Conservation (phyloP, 1,140 invertebrate species). For the Sycophaga agraensis region DNA sequence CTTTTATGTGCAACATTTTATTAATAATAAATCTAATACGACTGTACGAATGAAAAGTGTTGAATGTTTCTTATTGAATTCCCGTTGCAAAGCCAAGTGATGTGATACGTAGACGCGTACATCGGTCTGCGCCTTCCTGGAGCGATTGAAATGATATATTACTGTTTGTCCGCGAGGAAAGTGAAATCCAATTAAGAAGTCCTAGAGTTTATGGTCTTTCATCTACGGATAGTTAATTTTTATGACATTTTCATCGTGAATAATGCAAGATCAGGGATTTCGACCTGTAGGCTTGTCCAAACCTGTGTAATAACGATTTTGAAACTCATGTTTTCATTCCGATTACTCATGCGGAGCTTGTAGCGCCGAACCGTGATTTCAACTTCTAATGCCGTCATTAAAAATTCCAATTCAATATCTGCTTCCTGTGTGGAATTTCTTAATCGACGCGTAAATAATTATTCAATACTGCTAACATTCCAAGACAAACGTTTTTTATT, state of each 20-base stretch:
- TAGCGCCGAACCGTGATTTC: conserved; percentile 10
- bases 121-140: too few species aligned
- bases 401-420: conserved; percentile 6
- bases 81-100: too few species aligned
- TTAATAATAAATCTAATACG: too few species aligned
- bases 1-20: too few species aligned
- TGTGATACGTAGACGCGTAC: too few species aligned
- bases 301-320: conserved; percentile 12
- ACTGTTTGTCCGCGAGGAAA: background rate
- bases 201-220: background rate
- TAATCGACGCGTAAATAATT: conserved; percentile 1
- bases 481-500: too few species aligned
- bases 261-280: background rate
- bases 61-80: too few species aligned
- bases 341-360: conserved; percentile 20
- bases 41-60: too few species aligned
- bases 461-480: background rate
- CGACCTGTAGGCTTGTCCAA: background rate
- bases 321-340: conserved; percentile 17
- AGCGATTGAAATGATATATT: too few species aligned
- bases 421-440: conserved; percentile 17
- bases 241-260: background rate
- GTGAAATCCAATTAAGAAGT: background rate
- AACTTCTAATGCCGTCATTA: conserved; percentile 13
- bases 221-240: background rate